These are phyloP conservation scores for Chrysolina haemoptera DNA, from an alignment of 2,888 invertebrate species.

Conservation along the genomic window DNA sequence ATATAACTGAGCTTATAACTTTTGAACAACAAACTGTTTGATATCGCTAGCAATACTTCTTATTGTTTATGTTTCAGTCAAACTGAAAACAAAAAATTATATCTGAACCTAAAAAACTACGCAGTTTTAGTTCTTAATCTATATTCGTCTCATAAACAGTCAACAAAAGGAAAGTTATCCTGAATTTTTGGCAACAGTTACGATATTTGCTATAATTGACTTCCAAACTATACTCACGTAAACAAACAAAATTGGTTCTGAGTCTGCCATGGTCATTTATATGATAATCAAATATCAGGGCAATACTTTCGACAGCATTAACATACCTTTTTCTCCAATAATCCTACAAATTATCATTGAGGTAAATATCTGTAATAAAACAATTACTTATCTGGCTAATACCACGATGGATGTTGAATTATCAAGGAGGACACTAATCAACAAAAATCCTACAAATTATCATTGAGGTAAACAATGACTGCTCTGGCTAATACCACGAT, in stretches of 20 bases:
- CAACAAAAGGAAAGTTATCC: background rate
- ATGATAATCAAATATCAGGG: background rate
- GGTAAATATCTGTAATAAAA: no score
- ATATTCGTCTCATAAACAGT: background rate
- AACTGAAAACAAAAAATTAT: background rate
- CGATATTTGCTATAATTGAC: background rate
- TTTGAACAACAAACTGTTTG: background rate
- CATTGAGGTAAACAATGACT: no score
- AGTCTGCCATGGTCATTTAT: background rate
- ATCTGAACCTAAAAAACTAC: background rate
- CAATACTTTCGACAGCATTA: no score
- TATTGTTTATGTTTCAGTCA: background rate
- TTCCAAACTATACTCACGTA: background rate
- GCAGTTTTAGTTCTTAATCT: background rate
- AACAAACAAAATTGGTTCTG: background rate
- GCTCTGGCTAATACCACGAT: no score
- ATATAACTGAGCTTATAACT: background rate
- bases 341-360: no score
- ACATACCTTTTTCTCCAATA: no score
- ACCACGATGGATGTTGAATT: no score
- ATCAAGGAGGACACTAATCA: no score
- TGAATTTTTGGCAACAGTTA: constrained; percentile 4
- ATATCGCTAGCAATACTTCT: background rate
- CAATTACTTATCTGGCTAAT: no score
- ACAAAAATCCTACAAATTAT: no score